Base-by-base conservation (phyloP, 2,888 invertebrate genomes). In the Eupithecia dodoneata region DNA sequence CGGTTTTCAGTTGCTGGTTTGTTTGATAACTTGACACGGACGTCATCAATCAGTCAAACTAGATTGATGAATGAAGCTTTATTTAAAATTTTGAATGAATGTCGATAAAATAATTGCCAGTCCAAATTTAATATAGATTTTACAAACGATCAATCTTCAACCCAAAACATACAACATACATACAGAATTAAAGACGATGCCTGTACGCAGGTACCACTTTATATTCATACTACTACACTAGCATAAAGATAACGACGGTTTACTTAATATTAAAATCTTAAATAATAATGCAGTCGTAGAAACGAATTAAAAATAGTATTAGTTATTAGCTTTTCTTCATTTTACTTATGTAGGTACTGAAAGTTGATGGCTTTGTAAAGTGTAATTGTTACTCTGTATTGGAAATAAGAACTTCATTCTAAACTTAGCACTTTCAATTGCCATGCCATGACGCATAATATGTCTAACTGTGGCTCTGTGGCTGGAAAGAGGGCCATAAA, bases 61-160 rank as follows among this genome's bases (percentile, higher is more conserved):
- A 1, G 52, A 15, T 52, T 4, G 52, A 52, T 52, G 52, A 52
- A 52, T 49, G 49, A 45, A 49, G 18, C 18, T 59, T 59, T 15
- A 15, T 59, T 18, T 18, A 7, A 18, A 59, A n/a, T n/a, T 0
- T 18, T 18, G 73, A 73, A 67, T 67, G 73, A 67, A 73, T 45
- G 45, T 47, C 41, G 30, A n/a, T 18, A 3, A 70, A 47, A 55
- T 13, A 13, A 75, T 71, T 75, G 52, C 71, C 71, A 75, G 42
- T 30, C 3, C 52, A 52, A 66, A 72, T 41, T 63, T 9, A 71
- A 65, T 7, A 41, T 12, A 67, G 52, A 7, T 10, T 9, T 15
- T 65, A 41, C n/a, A 67, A 52, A 44, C n/a, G 49, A 73, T 67
- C 52, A 73, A 45, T 2, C 41, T 67, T 67, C 52, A 73, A 45